A percentile compares a stretch with the other conserved stretches of the same genome.
phyloP scores from a whole-genome alignment of 2,797 vertebrate genomes.

The Micropoecilia bifurca region DNA sequence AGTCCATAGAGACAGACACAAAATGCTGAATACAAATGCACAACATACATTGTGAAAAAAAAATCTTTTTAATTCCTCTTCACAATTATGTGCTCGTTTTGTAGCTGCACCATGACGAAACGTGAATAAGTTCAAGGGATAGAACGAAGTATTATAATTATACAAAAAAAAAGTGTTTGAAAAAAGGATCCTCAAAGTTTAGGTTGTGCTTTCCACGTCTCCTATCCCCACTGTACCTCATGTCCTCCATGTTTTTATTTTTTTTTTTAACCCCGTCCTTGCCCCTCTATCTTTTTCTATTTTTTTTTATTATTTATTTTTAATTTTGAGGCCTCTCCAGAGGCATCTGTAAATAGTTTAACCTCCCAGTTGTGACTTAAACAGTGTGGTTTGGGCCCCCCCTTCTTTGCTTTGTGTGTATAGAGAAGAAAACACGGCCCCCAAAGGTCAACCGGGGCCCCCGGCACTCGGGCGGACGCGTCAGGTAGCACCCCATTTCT shows the following conservation, averaged over 20 bases:
- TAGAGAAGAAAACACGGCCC: slow-evolving; percentile 79
- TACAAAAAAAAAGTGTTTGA: slow-evolving; percentile 9
- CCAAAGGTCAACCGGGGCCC: slow-evolving; percentile 77
- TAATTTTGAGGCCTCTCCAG: slow-evolving; percentile 68
- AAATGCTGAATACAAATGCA: background rate
- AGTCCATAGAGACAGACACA: background rate
- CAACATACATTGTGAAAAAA: background rate
- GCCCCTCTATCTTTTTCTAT: slow-evolving; percentile 37
- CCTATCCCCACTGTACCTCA: slow-evolving; percentile 49
- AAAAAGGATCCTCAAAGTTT: slow-evolving; percentile 80
- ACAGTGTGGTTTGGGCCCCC: slow-evolving; percentile 79
- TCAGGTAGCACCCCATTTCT: slow-evolving; percentile 85
- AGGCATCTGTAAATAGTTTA: slow-evolving; percentile 76
- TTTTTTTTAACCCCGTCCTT: slow-evolving; percentile 43
- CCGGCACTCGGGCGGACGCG: slow-evolving; percentile 77
- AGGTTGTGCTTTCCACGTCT: slow-evolving; percentile 84
- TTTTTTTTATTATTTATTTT: slow-evolving; percentile 10
- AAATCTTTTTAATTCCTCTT: background rate
- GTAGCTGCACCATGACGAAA: background rate
- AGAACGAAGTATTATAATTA: slow-evolving; percentile 1
- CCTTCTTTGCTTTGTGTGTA: slow-evolving; percentile 80
- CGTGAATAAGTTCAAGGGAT: background rate
- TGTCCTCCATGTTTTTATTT: slow-evolving; percentile 49
- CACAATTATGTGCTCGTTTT: background rate
- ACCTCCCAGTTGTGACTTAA: slow-evolving; percentile 80